Percentiles rank a stretch among this genome's conserved stretches.
Evolutionary conservation across 2,888 invertebrate species (phyloP).

Genomic region (Sphinx pinastri): DNA sequence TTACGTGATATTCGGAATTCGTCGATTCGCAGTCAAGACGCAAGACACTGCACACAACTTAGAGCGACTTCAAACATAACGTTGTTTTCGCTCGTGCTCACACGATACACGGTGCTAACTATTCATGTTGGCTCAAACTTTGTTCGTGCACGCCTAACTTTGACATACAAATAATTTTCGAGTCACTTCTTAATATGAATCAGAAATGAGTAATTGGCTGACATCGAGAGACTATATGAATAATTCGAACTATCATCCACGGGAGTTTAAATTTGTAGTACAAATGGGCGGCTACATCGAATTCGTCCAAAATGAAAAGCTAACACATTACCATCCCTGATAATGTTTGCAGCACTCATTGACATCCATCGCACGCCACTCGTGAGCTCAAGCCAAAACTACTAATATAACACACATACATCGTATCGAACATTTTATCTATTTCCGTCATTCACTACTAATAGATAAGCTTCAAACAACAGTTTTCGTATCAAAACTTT

Average conservation of each 20-base stretch:
- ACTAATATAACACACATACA: conserved; percentile 18
- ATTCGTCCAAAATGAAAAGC: conserved; percentile 11
- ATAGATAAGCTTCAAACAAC: conserved; percentile 64
- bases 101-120: conserved; percentile 24
- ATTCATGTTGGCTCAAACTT: background rate
- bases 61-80: conserved; percentile 38
- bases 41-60: conserved; percentile 56
- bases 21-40: conserved; percentile 65
- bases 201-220: no score
- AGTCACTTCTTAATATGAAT: no score
- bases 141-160: background rate
- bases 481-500: conserved; percentile 68
- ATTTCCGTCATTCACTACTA: conserved; percentile 22
- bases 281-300: background rate
- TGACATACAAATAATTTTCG: background rate
- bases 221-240: no score
- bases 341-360: conserved; percentile 17
- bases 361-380: conserved; percentile 7
- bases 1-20: conserved; percentile 49
- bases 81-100: conserved; percentile 36
- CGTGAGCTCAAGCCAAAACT: conserved; percentile 19
- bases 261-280: background rate
- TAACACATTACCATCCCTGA: conserved; percentile 9
- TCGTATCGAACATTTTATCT: conserved; percentile 25
- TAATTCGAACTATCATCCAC: background rate